A percentile compares a stretch with the other conserved stretches of the same genome.
These are phyloP conservation scores for Anableps anableps DNA, from an alignment of 2,797 vertebrate species.

Conservation along the genomic window DNA sequence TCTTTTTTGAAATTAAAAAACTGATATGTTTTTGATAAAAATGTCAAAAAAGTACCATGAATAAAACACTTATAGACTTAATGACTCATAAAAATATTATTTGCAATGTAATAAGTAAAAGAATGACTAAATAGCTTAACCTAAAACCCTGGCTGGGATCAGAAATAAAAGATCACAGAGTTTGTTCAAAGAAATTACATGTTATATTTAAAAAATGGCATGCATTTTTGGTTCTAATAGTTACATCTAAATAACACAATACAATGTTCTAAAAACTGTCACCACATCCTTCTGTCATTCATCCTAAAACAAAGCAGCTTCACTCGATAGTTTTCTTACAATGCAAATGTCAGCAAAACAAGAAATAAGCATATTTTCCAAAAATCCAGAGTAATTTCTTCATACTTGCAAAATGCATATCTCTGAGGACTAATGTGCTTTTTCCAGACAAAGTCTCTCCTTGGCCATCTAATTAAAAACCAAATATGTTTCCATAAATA, in stretches of 20 bases:
- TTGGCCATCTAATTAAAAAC: constrained; percentile 20
- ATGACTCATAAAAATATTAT: background rate
- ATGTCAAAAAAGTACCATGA: background rate
- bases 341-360: constrained; percentile 9
- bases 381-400: constrained; percentile 22
- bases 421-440: constrained; percentile 24
- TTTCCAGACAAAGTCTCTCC: constrained; percentile 17
- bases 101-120: background rate
- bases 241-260: background rate
- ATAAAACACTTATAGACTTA: background rate
- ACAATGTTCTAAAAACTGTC: background rate
- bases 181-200: background rate
- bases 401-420: constrained; percentile 23
- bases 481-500: constrained; percentile 29
- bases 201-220: background rate
- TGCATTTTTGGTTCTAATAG: background rate
- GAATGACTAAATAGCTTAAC: background rate
- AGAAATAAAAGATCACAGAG: background rate
- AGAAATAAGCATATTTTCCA: background rate
- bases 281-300: background rate
- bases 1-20: background rate
- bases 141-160: background rate
- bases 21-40: too few relatives aligned
- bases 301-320: background rate
- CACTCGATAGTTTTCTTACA: constrained; percentile 2